These are phyloP conservation scores for Cephalopterus ornatus DNA, from an alignment of 2,113 vertebrate genomes.

Conservation along the genomic window DNA sequence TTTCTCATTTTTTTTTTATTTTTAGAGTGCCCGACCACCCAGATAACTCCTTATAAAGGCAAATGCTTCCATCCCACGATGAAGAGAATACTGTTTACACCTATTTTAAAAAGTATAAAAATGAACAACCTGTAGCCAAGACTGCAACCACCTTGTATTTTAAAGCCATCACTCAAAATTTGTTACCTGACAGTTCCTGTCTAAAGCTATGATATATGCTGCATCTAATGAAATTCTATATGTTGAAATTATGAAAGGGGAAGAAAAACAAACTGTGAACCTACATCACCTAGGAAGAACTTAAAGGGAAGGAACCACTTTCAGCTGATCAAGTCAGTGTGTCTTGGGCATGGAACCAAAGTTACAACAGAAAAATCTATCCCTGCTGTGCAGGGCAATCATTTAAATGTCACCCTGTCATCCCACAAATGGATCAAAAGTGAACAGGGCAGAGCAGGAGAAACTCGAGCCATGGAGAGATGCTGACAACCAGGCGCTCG, in stretches of 20 bases:
- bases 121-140: conserved; percentile 67
- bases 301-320: conserved; percentile 59
- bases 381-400: conserved; percentile 94
- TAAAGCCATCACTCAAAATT: conserved; percentile 80
- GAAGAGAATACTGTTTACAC: conserved; percentile 81
- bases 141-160: conserved; percentile 74
- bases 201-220: conserved; percentile 80
- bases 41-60: conserved; percentile 74
- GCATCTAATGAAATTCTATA: conserved; percentile 74
- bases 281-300: conserved; percentile 48
- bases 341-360: conserved; percentile 88
- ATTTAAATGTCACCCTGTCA: conserved; percentile 71
- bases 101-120: conserved; percentile 56
- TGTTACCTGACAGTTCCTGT: conserved; percentile 78
- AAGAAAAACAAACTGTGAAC: conserved; percentile 56
- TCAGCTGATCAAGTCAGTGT: conserved; percentile 70
- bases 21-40: conserved; percentile 77
- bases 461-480: conserved; percentile 37
- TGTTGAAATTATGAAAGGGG: conserved; percentile 59
- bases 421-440: conserved; percentile 56
- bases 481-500: conserved; percentile 66
- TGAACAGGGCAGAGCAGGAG: conserved; percentile 63
- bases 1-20: not conserved
- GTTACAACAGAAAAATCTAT: conserved; percentile 83
- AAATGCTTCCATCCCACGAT: conserved; percentile 80